Evolutionary conservation across 2,888 invertebrate genomes (phyloP), one percentile per base, ranked within the genome.

Genomic region (Cerastis leucographa): DNA sequence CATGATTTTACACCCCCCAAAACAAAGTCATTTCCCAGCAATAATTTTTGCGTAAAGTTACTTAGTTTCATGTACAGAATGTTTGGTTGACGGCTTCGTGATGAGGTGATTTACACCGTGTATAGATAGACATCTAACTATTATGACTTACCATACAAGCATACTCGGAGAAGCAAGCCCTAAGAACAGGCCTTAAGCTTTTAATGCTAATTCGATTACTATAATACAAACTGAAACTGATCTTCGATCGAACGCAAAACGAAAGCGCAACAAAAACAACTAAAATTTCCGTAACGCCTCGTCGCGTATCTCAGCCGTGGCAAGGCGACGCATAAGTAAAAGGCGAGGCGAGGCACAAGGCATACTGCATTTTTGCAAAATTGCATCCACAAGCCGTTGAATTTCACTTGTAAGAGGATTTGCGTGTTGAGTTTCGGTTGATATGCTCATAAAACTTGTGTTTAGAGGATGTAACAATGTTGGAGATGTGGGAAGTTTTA

Each of bases 321-420:
- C 80, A 76, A 76, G 79, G 22, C 59, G 46, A 74, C 54, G 54
- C 71, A 67, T 54, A 64, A 64, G 51, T 22, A 65, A 9, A 61
- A 42, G 42, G 29, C 49, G 35, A 80, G 79, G n/a, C 62, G 44
- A 74, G 56, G 59, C 70, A 59, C 4, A 51, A 82, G 25, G 35
- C 44, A 80, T 22, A 40, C 46, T 59, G 79, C 54, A 86, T 81
- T 86, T 85, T 86, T 80, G 62, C 73, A 49, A 86, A 81, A 86
- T 84, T 84, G 81, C 84, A 81, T 74, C 70, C 73, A 54, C 72
- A 76, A 84, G 84, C 85, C 73, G 81, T 78, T 85, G 79, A 71
- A 56, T 76, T 85, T 75, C 56, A 77, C 72, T 80, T 76, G 67
- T 83, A 80, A 83, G 76, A 77, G 79, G 84, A 84, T 84, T 84